Base-by-base conservation (phyloP, 2,797 vertebrate species). In the Paramormyrops hopkinsi region DNA sequence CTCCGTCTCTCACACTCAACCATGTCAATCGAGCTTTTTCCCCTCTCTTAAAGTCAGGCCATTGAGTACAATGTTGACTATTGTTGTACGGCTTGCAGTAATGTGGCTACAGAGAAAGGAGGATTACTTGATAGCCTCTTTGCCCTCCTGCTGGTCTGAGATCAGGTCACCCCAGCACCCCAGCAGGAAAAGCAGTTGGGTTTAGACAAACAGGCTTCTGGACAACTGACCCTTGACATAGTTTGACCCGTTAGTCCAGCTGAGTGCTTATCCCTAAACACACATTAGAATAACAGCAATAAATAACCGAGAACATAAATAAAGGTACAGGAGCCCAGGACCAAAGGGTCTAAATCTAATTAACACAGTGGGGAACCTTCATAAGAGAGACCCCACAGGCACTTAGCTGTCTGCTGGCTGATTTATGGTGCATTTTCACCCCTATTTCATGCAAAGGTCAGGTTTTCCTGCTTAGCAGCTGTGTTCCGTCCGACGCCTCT, bases 311-410 rank as follows among this genome's bases (percentile, higher is more conserved):
- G 89, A 51, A 86, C 62, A 44, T 65, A 86, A 89, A 89, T 37
- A 50, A 89, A 86, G 48, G 48, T 14, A 41, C n/a, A 51, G 25
- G 17, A 51, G 65, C 73, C 54, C 79, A 90, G 88, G 33, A 25
- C 76, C 91, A 86, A 48, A 51, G 90, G 93, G 92, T 95, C 94
- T 88, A 96, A 95, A 95, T 95, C 92, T 94, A 93, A 95, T 96
- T 95, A 95, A 94, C 94, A 92, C 90, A 91, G 89, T 92, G 92
- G 91, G 51, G 92, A 87, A 33, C 76, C 82, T 73, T 48, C 29
- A 90, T 69, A 88, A 86, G 37, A 88, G 89, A 87, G 86, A 69
- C 62, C 62, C 83, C 83, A 69, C 6, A 41, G 41, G 89, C 41
- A 25, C 48, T 65, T 41, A n/a, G 88, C 50, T 76, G 69, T 85